Conservation (phyloP, 2,113 vertebrate species). For the Pterophyllum scalare region DNA sequence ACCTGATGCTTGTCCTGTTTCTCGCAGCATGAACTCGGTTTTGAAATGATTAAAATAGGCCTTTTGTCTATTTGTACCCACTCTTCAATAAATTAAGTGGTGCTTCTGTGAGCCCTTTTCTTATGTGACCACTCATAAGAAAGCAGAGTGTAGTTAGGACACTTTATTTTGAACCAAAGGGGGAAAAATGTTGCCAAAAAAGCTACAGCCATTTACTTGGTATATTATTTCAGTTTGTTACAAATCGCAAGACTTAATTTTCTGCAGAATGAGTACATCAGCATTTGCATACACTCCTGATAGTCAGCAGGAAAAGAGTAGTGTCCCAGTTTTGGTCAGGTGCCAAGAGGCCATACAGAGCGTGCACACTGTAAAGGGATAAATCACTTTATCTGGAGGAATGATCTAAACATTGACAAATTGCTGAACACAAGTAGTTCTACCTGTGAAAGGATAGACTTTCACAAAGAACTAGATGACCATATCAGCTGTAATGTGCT, state of each 20-base stretch:
- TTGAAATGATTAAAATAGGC: not conserved
- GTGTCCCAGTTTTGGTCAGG: not conserved
- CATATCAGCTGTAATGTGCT: not conserved
- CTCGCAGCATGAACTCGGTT: not conserved
- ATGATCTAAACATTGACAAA: not conserved
- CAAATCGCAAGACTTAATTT: not conserved
- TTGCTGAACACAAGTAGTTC: not conserved
- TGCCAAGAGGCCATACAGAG: not conserved
- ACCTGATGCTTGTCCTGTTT: slow-evolving; percentile 35
- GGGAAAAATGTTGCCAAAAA: too few species aligned
- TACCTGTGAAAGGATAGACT: not conserved
- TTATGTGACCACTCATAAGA: not conserved
- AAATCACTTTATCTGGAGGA: not conserved
- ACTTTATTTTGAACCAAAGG: too few species aligned
- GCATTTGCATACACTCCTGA: not conserved
- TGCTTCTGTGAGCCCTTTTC: not conserved
- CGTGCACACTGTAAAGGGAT: not conserved
- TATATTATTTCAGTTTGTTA: not conserved
- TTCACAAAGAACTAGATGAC: too few species aligned
- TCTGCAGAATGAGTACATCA: not conserved
- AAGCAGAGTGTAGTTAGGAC: not conserved
- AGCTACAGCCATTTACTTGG: not conserved
- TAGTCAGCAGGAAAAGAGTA: not conserved
- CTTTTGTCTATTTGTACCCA: not conserved
- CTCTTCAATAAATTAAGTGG: not conserved